These are phyloP conservation scores for Rhinolophus ferrumequinum DNA, from an alignment of 2,113 vertebrate genomes.

Conservation along the genomic window DNA sequence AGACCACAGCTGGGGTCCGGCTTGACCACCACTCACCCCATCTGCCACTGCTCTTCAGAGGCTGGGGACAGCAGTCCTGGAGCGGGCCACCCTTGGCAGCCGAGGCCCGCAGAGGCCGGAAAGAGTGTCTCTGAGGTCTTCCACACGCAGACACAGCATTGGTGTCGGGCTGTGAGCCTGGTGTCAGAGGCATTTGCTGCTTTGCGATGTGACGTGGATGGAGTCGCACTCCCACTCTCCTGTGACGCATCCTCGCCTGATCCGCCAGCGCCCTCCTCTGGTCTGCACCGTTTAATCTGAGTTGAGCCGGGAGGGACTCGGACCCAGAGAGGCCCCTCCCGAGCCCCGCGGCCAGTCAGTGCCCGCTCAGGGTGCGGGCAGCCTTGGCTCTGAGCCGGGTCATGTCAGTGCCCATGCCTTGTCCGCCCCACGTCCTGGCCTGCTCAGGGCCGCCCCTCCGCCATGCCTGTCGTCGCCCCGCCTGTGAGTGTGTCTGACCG, in stretches of 20 bases:
- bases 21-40: neutral
- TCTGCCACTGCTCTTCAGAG: fast-evolving
- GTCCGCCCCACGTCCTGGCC: neutral
- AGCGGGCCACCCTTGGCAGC: neutral
- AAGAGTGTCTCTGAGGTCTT: neutral
- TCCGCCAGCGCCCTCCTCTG: fast-evolving
- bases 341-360: too few relatives aligned
- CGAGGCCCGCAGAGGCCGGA: neutral
- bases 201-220: fast-evolving
- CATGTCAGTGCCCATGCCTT: neutral
- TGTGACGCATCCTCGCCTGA: fast-evolving
- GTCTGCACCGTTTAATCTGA: fast-evolving
- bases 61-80: fast-evolving
- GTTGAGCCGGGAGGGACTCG: fast-evolving
- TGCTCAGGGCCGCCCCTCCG: neutral
- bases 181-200: neutral
- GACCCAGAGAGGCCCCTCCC: too few relatives aligned
- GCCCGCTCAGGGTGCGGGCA: too few relatives aligned
- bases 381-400: neutral
- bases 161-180: neutral
- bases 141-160: fast-evolving
- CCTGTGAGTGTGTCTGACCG: neutral
- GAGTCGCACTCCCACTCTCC: fast-evolving
- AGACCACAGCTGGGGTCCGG: neutral
- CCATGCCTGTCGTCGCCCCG: fast-evolving